phyloP scores from a whole-genome alignment of 2,113 vertebrate genomes.

The Grantiella picta region DNA sequence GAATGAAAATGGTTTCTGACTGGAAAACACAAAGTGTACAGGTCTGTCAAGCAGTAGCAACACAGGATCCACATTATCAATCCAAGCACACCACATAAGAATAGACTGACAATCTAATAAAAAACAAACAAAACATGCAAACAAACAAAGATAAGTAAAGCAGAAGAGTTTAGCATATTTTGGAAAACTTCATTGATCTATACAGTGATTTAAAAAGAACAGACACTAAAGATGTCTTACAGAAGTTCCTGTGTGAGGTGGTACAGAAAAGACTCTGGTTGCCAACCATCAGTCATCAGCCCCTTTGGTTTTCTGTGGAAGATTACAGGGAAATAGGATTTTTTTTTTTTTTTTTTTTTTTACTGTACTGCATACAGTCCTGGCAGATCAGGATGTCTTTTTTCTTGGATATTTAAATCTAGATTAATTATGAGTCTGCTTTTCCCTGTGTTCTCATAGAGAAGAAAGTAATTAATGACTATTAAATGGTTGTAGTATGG shows the following conservation, averaged over 20 bases:
- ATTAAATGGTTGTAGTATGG: background rate
- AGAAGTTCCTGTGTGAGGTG: background rate
- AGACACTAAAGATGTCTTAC: background rate
- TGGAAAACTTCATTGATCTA: background rate
- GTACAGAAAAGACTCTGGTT: background rate
- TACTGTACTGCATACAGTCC: background rate
- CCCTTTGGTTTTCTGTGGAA: background rate
- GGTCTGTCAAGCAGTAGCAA: background rate
- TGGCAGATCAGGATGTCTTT: background rate
- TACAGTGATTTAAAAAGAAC: background rate
- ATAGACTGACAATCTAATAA: background rate
- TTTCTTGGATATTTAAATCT: background rate
- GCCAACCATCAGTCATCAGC: background rate
- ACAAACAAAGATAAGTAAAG: background rate
- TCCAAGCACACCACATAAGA: background rate
- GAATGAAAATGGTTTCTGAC: background rate
- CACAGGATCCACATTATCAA: background rate
- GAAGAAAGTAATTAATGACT: conserved; percentile 38
- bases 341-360: background rate
- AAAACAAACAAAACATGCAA: background rate
- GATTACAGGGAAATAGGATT: background rate
- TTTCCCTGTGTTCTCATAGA: background rate
- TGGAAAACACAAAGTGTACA: background rate
- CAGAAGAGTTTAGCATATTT: background rate
- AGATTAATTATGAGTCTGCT: background rate